A percentile compares a stretch with the other conserved stretches of the same genome.
Conservation (phyloP, 2,797 vertebrate species). For the Trachops cirrhosus region DNA sequence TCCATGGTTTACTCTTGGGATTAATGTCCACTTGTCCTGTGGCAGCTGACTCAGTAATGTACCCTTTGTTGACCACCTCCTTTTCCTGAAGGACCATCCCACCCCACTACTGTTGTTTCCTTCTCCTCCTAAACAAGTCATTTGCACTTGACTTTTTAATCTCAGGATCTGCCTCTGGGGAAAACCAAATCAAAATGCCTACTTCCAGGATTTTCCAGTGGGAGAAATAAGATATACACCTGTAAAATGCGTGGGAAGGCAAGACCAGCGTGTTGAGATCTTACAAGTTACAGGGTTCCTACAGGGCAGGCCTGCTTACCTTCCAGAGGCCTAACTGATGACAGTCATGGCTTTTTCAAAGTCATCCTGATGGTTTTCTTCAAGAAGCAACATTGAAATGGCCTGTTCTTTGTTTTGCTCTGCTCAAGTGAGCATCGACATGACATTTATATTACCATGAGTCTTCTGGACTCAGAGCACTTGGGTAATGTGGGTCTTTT, state of each 20-base stretch:
- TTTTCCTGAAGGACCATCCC: neutral
- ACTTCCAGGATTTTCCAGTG: neutral
- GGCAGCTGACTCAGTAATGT: neutral
- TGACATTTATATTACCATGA: neutral
- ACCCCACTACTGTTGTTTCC: neutral
- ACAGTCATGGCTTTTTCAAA: neutral
- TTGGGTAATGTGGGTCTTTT: neutral
- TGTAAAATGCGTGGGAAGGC: neutral
- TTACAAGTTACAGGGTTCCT: neutral
- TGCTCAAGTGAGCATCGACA: neutral
- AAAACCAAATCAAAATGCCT: neutral
- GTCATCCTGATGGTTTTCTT: neutral
- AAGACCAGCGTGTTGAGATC: neutral
- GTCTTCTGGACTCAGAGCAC: neutral
- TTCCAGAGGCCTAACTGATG: neutral
- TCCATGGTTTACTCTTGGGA: neutral
- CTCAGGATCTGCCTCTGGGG: neutral
- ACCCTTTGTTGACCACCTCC: neutral
- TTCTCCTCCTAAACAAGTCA: neutral
- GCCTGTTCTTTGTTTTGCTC: conserved; percentile 27
- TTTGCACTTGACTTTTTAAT: neutral
- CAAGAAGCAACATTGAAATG: neutral
- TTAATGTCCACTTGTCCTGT: neutral
- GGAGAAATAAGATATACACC: neutral
- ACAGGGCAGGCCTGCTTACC: neutral